Percentiles rank a stretch among this genome's conserved stretches.
Conservation (phyloP, 2,888 invertebrate genomes). For the Nemapogon koenigi region DNA sequence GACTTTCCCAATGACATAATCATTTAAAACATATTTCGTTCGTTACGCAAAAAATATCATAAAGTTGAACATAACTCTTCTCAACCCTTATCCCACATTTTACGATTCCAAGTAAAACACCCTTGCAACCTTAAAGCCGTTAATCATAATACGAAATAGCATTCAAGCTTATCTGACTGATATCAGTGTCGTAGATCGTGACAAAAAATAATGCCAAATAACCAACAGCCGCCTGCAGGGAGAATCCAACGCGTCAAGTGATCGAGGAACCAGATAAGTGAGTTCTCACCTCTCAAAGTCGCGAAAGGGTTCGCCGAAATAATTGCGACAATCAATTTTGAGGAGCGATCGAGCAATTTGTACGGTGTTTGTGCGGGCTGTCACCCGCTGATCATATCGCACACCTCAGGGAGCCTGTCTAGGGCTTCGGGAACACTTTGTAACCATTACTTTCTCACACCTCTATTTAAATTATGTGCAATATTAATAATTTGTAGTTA, state of each 20-base stretch:
- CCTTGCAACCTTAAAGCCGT: slow-evolving; percentile 1
- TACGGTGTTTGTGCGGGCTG: slow-evolving; percentile 64
- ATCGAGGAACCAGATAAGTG: slow-evolving; percentile 52
- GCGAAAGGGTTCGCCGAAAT: slow-evolving; percentile 59
- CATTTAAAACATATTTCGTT: no score
- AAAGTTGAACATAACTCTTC: no score
- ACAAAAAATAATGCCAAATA: slow-evolving; percentile 46
- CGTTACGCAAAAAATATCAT: no score
- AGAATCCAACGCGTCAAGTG: slow-evolving; percentile 29
- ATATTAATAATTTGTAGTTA: no score
- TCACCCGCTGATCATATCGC: slow-evolving; percentile 58
- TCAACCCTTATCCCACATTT: neutral
- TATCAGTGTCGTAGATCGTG: slow-evolving; percentile 35
- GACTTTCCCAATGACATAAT: neutral
- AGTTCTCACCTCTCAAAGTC: slow-evolving; percentile 58
- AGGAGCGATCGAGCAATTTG: slow-evolving; percentile 62
- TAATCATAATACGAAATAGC: slow-evolving; percentile 2
- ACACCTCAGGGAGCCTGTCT: slow-evolving; percentile 43
- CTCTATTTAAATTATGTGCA: slow-evolving; percentile 24
- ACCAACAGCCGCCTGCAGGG: slow-evolving; percentile 35
- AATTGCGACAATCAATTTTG: slow-evolving; percentile 63
- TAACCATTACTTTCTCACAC: slow-evolving; percentile 53
- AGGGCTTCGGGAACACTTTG: slow-evolving; percentile 40
- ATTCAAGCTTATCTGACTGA: slow-evolving; percentile 35
- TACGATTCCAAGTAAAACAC: neutral